These are phyloP conservation scores for Rhadinocentrus ornatus DNA, from an alignment of 2,797 vertebrate species.

Conservation along the genomic window DNA sequence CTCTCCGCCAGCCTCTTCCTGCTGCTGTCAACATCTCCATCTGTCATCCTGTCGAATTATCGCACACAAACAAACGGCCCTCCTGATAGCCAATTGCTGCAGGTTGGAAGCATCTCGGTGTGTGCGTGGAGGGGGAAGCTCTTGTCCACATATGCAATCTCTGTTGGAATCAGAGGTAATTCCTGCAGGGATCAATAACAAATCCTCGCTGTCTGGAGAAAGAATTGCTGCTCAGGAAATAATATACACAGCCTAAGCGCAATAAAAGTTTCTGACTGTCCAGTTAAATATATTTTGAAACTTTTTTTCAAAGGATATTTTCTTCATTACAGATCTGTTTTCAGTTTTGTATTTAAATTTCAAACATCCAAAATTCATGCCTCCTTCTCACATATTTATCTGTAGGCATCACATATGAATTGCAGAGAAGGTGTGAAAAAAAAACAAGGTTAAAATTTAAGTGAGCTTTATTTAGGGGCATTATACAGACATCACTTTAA, in stretches of 20 bases:
- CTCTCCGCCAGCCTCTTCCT: background rate
- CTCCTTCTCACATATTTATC: background rate
- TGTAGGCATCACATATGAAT: background rate
- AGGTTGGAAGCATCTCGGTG: constrained; percentile 1
- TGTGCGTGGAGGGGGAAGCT: background rate
- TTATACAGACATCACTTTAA: background rate
- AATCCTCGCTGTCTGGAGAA: constrained; percentile 46
- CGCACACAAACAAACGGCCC: constrained; percentile 29
- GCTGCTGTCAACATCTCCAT: constrained; percentile 13
- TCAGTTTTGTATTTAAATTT: background rate
- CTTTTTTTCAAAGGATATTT: background rate
- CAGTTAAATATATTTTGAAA: background rate
- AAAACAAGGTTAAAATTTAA: background rate
- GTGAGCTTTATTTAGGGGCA: background rate
- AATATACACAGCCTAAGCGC: constrained; percentile 16
- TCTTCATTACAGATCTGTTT: background rate
- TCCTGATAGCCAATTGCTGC: constrained; percentile 1
- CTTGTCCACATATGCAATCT: constrained; percentile 41
- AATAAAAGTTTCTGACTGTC: background rate
- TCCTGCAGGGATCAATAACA: constrained; percentile 36
- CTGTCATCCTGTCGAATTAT: constrained; percentile 53
- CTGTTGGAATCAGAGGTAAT: constrained; percentile 28
- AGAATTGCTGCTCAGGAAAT: constrained; percentile 32
- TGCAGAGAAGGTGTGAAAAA: background rate
- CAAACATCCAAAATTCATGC: background rate